A percentile compares a stretch with the other conserved stretches of the same genome.
phyloP scores from a whole-genome alignment of 2,888 invertebrate species.

The Erebia palarica region DNA sequence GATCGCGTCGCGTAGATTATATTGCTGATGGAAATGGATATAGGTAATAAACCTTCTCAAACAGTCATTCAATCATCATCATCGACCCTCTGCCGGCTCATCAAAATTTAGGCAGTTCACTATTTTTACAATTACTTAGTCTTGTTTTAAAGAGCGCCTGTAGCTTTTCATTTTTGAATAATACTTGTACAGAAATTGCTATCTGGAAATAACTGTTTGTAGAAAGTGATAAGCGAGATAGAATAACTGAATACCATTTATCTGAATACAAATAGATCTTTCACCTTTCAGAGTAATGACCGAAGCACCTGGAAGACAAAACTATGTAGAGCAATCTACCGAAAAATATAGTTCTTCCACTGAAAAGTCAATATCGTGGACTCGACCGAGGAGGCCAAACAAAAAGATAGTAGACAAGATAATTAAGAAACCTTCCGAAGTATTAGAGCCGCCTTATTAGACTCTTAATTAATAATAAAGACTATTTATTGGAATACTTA shows the following conservation, averaged over 20 bases:
- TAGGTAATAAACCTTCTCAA: constrained; percentile 68
- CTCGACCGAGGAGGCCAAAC: constrained; percentile 51
- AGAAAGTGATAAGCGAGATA: no score
- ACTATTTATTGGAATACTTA: not conserved
- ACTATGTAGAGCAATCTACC: constrained; percentile 23
- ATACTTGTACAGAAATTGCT: not conserved
- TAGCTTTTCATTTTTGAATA: not conserved
- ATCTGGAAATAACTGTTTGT: no score
- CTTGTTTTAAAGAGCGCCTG: not conserved
- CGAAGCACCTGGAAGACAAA: constrained; percentile 23
- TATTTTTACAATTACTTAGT: not conserved
- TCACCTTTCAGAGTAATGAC: constrained; percentile 44
- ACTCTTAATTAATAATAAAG: no score
- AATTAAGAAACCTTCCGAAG: constrained; percentile 8
- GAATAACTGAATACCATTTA: no score
- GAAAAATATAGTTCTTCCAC: constrained; percentile 40
- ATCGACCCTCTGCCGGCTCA: no score
- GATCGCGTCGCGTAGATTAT: constrained; percentile 83
- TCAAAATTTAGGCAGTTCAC: no score
- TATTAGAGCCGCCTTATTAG: constrained; percentile 13
- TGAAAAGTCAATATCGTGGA: constrained; percentile 67
- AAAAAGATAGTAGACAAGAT: constrained; percentile 39
- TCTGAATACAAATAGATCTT: not conserved
- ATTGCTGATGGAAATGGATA: constrained; percentile 86
- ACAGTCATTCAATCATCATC: no score